Percentiles rank a stretch among this genome's conserved stretches.
Conservation (phyloP, 1,140 invertebrate genomes). For the Apis mellifera region Amel_HAv3.1 CM009945.2:3963001-3963500, state of each 20-base stretch:
- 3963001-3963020: neutral
- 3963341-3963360: neutral
- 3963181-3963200: constrained; percentile 24
- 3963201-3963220: too few species aligned
- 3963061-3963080: constrained; percentile 38
- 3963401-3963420: constrained; percentile 49
- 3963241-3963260: too few species aligned
- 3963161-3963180: constrained; percentile 23
- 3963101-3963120: constrained; percentile 43
- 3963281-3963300: neutral
- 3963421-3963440: constrained; percentile 16
- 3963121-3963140: constrained; percentile 34
- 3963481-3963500: constrained; percentile 12
- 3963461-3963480: neutral
- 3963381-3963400: constrained; percentile 44
- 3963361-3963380: constrained; percentile 2
- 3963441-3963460: neutral
- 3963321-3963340: constrained; percentile 30
- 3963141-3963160: neutral
- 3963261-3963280: too few species aligned
- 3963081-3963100: constrained; percentile 45
- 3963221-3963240: neutral
- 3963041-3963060: constrained; percentile 12
- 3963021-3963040: constrained; percentile 20
- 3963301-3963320: neutral